These are phyloP conservation scores for Acrobasis suavella DNA, from an alignment of 2,888 invertebrate species.

Conservation along the genomic window DNA sequence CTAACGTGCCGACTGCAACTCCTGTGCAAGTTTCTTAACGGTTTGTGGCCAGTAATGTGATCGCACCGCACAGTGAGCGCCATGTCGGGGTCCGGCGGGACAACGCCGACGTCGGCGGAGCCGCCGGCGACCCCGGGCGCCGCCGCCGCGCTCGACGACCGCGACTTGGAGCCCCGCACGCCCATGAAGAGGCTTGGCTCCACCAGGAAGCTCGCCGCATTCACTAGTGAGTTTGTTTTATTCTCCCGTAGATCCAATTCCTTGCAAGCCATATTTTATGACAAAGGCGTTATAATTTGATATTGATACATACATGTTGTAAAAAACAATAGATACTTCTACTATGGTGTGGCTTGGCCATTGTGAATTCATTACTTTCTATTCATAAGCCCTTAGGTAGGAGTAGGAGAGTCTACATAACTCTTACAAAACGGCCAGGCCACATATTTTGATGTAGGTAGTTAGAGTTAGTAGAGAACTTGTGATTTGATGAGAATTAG, in stretches of 20 bases:
- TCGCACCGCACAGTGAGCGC: slow-evolving; percentile 7
- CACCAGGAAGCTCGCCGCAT: slow-evolving; percentile 89
- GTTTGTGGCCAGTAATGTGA: slow-evolving; percentile 12
- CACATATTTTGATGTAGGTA: too few relatives aligned
- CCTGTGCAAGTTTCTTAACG: not conserved
- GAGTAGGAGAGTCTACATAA: too few relatives aligned
- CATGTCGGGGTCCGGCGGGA: slow-evolving; percentile 12
- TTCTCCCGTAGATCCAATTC: not conserved
- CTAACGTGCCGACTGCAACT: not conserved
- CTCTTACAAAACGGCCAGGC: too few relatives aligned
- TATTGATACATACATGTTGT: too few relatives aligned
- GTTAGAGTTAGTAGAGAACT: too few relatives aligned
- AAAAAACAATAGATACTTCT: too few relatives aligned
- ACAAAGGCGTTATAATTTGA: not conserved
- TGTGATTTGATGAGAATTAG: too few relatives aligned
- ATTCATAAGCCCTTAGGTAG: too few relatives aligned
- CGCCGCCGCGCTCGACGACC: slow-evolving; percentile 88
- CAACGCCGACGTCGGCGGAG: slow-evolving; percentile 79
- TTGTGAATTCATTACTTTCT: too few relatives aligned
- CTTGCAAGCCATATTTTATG: not conserved
- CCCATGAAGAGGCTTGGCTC: slow-evolving; percentile 91
- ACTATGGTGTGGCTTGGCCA: too few relatives aligned
- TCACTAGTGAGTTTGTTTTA: slow-evolving; percentile 86
- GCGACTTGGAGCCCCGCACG: slow-evolving; percentile 88
- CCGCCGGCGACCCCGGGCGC: slow-evolving; percentile 95